Percentiles rank a stretch among this genome's conserved stretches.
phyloP scores from a whole-genome alignment of 1,140 invertebrate species.

The Hesperophylax magnus region DNA sequence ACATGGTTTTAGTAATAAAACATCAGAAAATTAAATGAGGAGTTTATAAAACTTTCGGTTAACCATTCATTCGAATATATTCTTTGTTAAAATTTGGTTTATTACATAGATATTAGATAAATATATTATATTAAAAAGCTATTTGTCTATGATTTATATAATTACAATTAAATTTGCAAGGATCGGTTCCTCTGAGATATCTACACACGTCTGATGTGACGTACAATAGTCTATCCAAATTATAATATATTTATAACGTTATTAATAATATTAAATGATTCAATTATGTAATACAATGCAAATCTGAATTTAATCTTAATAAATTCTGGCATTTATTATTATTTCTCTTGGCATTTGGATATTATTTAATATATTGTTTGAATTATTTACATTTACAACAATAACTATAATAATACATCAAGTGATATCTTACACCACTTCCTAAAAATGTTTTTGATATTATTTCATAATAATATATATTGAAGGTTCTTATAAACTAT shows the following conservation, averaged over 20 bases:
- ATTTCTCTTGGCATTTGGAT: slow-evolving; percentile 18
- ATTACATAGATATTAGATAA: slow-evolving; percentile 43
- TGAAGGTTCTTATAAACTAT: slow-evolving; percentile 50
- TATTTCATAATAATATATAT: slow-evolving; percentile 32
- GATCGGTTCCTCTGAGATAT: slow-evolving; percentile 68
- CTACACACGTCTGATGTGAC: slow-evolving; percentile 16
- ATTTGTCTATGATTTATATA: slow-evolving; percentile 50
- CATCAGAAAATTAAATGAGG: too few species aligned
- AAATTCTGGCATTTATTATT: background rate
- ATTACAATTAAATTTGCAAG: slow-evolving; percentile 64
- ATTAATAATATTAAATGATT: slow-evolving; percentile 9
- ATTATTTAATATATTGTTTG: slow-evolving; percentile 3
- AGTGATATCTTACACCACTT: background rate
- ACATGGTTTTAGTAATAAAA: too few species aligned
- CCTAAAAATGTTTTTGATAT: slow-evolving; percentile 30
- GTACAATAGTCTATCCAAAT: slow-evolving; percentile 6
- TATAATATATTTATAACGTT: background rate
- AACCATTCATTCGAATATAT: slow-evolving; percentile 42
- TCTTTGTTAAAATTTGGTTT: slow-evolving; percentile 47
- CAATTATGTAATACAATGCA: too few species aligned
- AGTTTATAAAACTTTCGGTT: background rate
- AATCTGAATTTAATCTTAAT: background rate
- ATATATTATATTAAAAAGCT: slow-evolving; percentile 45
- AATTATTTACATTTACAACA: slow-evolving; percentile 19
- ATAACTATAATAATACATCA: slow-evolving; percentile 11